phyloP scores from a whole-genome alignment of 2,113 vertebrate genomes.

The Meles meles region DNA sequence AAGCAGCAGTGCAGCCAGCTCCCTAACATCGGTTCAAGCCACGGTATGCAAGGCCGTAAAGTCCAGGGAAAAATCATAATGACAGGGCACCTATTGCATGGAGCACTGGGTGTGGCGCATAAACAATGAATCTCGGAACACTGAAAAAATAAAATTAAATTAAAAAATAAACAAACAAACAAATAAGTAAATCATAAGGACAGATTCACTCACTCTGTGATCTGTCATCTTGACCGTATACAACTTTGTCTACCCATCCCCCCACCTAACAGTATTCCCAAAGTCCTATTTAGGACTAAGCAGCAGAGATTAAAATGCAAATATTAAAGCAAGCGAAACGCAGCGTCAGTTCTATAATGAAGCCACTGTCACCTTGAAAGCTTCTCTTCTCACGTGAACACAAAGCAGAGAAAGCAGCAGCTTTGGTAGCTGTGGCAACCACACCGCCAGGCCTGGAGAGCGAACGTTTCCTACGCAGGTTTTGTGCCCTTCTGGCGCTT shows the following conservation, averaged over 20 bases:
- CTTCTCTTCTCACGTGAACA: not conserved
- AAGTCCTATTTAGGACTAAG: not conserved
- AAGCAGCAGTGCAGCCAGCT: not conserved
- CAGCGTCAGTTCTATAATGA: conserved; percentile 7
- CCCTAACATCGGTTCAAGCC: not conserved
- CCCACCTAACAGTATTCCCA: not conserved
- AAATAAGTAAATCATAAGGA: conserved; percentile 10
- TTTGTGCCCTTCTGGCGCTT: conserved; percentile 23
- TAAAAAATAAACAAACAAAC: too few relatives aligned
- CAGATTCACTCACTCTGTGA: not conserved
- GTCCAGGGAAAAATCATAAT: conserved; percentile 39
- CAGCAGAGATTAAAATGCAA: conserved; percentile 25
- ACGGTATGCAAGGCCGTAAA: not conserved
- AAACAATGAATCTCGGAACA: too few relatives aligned
- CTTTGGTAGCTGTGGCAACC: conserved; percentile 68
- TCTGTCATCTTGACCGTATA: not conserved
- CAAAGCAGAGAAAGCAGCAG: conserved; percentile 23
- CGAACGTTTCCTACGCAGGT: not conserved
- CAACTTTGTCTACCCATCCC: not conserved
- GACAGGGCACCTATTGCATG: not conserved
- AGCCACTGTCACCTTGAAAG: conserved; percentile 15
- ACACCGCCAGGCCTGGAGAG: not conserved
- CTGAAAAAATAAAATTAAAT: too few relatives aligned
- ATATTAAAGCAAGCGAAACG: conserved; percentile 23
- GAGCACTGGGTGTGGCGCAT: too few relatives aligned